These are phyloP conservation scores for Limnephilus marmoratus DNA, from an alignment of 2,888 invertebrate species.

Conservation along the genomic window DNA sequence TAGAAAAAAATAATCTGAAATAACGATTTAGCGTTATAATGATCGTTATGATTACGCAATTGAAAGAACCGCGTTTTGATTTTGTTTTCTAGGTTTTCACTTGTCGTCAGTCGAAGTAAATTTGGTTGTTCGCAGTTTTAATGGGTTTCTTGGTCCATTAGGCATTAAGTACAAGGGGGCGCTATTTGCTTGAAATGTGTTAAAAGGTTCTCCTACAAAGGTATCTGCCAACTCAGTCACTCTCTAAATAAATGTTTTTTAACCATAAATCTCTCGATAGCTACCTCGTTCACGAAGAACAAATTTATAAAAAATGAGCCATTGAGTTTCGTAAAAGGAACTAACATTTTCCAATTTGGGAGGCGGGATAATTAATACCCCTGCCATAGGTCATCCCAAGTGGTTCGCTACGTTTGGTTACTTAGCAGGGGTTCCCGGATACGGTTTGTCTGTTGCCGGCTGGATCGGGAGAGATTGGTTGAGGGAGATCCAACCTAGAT, in stretches of 20 bases:
- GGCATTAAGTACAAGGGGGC: slow-evolving; percentile 37
- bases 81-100: slow-evolving; percentile 13
- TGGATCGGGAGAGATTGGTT: no score
- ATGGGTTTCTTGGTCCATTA: slow-evolving; percentile 53
- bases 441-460: no score
- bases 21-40: no score
- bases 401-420: no score
- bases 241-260: not conserved
- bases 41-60: not conserved
- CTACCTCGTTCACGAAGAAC: not conserved
- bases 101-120: slow-evolving; percentile 44
- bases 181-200: slow-evolving; percentile 36
- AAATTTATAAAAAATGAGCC: not conserved
- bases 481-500: no score
- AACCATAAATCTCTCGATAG: not conserved
- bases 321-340: not conserved
- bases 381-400: no score
- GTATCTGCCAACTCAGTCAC: not conserved
- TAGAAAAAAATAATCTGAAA: no score
- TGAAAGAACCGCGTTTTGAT: not conserved
- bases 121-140: slow-evolving; percentile 48
- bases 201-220: slow-evolving; percentile 33
- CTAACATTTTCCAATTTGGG: no score
- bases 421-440: no score
- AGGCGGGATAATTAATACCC: no score